Percentiles rank a stretch among this genome's conserved stretches.
phyloP scores from a whole-genome alignment of 2,888 invertebrate genomes.

The Drosophila mimetica region DNA sequence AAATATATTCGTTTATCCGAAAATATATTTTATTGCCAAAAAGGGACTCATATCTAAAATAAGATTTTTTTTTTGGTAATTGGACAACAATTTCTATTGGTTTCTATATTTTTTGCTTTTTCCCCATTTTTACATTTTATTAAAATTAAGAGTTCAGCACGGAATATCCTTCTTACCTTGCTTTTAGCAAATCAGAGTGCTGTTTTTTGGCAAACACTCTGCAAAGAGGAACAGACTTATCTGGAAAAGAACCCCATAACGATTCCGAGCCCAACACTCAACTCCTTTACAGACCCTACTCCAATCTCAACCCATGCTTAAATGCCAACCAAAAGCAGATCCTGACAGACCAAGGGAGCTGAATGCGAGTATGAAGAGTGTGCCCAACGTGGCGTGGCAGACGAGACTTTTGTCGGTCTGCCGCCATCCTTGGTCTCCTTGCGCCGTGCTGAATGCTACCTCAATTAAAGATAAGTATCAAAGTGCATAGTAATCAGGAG shows the following conservation, averaged over 20 bases:
- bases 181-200: too few species aligned
- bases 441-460: constrained; percentile 63
- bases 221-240: too few species aligned
- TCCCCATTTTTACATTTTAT: too few species aligned
- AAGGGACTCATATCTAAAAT: too few species aligned
- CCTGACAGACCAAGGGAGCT: constrained; percentile 12
- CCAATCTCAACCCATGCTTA: not conserved
- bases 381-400: constrained; percentile 38
- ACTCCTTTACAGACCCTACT: constrained; percentile 1
- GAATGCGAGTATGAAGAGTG: constrained; percentile 19
- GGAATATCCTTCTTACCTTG: too few species aligned
- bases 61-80: too few species aligned
- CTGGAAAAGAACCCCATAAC: not conserved
- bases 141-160: too few species aligned
- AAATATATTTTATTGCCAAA: too few species aligned
- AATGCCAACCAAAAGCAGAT: constrained; percentile 4
- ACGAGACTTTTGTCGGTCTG: constrained; percentile 32
- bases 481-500: constrained; percentile 77
- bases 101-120: too few species aligned
- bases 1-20: too few species aligned
- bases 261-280: not conserved
- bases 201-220: too few species aligned
- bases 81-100: too few species aligned
- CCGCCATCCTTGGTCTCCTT: constrained; percentile 39
- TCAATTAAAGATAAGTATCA: constrained; percentile 80